Conservation (phyloP, 2,797 vertebrate species). For the Cyclopterus lumpus region DNA sequence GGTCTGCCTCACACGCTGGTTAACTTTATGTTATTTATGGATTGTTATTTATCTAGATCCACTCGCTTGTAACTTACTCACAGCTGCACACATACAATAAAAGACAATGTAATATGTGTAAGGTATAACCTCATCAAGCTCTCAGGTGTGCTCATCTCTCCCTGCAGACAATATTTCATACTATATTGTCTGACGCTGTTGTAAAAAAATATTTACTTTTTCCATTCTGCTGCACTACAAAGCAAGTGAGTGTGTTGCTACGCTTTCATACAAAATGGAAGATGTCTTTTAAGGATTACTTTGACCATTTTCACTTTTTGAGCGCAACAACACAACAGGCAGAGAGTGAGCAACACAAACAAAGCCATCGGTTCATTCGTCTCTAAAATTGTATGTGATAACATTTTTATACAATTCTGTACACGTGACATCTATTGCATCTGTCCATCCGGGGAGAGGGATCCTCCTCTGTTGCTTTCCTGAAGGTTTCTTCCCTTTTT, state of each 20-base stretch:
- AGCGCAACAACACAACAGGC: neutral
- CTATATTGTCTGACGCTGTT: neutral
- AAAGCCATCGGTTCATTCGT: neutral
- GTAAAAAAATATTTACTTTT: neutral
- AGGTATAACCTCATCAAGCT: constrained; percentile 12
- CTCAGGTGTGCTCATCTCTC: neutral
- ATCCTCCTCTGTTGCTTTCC: no score
- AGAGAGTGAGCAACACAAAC: neutral
- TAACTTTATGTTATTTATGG: constrained; percentile 13
- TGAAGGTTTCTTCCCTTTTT: no score
- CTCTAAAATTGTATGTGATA: neutral
- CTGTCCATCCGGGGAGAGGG: no score
- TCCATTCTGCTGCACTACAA: constrained; percentile 5
- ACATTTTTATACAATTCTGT: no score
- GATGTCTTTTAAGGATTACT: neutral
- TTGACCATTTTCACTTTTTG: neutral
- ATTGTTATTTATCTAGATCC: constrained; percentile 48
- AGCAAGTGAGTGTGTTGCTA: neutral
- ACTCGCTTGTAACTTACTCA: constrained; percentile 31
- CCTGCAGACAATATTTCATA: constrained; percentile 1
- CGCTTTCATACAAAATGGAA: neutral
- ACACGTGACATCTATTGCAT: no score
- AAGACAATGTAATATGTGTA: constrained; percentile 26
- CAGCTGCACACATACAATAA: constrained; percentile 71
- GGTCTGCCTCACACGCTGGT: constrained; percentile 52